phyloP scores from a whole-genome alignment of 2,888 invertebrate genomes.

The Idaea aversata region DNA sequence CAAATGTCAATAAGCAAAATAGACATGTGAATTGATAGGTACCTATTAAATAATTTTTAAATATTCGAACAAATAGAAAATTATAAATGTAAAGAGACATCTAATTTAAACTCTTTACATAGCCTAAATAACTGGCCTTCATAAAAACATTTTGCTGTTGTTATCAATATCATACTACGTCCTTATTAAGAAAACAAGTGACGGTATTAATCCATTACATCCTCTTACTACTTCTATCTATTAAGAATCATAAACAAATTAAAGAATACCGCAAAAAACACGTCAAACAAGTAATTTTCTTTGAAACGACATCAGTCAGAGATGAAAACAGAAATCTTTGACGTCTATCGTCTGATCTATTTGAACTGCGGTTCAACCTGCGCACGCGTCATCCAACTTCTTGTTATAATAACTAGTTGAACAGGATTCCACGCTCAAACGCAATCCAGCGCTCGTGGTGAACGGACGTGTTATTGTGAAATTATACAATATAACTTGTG shows the following conservation, averaged over 20 bases:
- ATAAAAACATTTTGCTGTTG: background rate
- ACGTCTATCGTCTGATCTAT: slow-evolving; percentile 36
- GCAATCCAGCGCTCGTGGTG: slow-evolving; percentile 33
- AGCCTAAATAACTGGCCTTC: too few relatives aligned
- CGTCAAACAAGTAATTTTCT: slow-evolving; percentile 21
- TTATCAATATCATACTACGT: background rate
- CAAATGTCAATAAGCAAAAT: too few relatives aligned
- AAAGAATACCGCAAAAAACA: slow-evolving; percentile 21
- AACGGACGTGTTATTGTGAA: slow-evolving; percentile 43
- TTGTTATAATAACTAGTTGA: slow-evolving; percentile 50
- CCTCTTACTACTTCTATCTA: background rate
- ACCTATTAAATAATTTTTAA: too few relatives aligned
- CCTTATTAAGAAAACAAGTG: background rate
- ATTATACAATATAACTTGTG: slow-evolving; percentile 11
- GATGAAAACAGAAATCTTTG: slow-evolving; percentile 43
- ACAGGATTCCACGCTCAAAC: slow-evolving; percentile 39
- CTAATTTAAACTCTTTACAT: too few relatives aligned
- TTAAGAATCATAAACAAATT: background rate
- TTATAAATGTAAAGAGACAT: too few relatives aligned
- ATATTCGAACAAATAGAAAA: too few relatives aligned
- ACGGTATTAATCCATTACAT: background rate
- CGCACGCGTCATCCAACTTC: slow-evolving; percentile 30
- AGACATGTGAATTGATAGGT: too few relatives aligned
- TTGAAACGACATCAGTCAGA: slow-evolving; percentile 29
- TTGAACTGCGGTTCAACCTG: slow-evolving; percentile 49